Base-by-base conservation (phyloP, 2,113 vertebrate genomes). In the Poeciliopsis occidentalis region DNA sequence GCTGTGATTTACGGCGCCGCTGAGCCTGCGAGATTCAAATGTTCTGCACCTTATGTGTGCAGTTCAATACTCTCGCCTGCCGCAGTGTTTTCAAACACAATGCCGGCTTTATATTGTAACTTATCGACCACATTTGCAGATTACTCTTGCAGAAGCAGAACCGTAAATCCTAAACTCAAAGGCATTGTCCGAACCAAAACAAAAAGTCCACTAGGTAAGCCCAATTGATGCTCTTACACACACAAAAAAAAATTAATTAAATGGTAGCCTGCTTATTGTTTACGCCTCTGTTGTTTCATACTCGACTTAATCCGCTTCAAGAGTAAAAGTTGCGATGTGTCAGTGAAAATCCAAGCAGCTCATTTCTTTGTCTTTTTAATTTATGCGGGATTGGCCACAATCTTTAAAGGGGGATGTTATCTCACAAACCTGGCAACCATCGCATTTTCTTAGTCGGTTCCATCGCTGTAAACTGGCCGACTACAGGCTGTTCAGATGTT, bases 351-450 rank as follows among this genome's bases (percentile, higher is more conserved):
- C 12, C n/a, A 57, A 8, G 22, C 26, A 15, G 15, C 47, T 44
- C 1, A 47, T 47, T 47, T 17, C 44, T 47, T 47, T 47, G 44
- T 47, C 44, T 47, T 47, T 47, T 19, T 47, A 47, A 47, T 19
- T 47, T 19, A 47, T 47, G 44, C 44, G 44, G 44, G 44, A 47
- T 17, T 19, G 17, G 44, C 13, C 44, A 47, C 19, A 19, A 1
- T 24, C 44, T 12, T 5, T 30, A 7, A 8, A 17, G 2, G 32
- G 47, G 51, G 69, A 12, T 41, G 57, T 10, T 27, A 15, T 0
- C 0, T 26, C 0, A 15, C 60, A 71, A 81, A 93, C 80, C 86
- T 95, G 93, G 94, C 94, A 95, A 94, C 94, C 86, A 57, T n/a
- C 71, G 13, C 66, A 87, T 88, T 76, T 66, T 79, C 71, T 84